Base-by-base conservation (phyloP, 2,797 vertebrate species). In the Typhlichthys subterraneus region DNA sequence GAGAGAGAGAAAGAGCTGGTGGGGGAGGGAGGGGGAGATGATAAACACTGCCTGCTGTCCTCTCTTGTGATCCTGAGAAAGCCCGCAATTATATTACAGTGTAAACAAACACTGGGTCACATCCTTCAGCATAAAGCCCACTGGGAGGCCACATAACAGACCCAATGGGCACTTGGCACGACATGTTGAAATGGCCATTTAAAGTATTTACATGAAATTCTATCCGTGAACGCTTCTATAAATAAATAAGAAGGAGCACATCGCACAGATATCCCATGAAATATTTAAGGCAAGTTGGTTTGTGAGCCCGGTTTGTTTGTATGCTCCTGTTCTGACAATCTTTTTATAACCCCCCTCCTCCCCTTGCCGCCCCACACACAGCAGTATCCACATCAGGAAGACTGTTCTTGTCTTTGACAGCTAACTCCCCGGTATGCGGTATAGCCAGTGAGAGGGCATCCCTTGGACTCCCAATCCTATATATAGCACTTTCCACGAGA, bases 401-500 rank as follows among this genome's bases (percentile, higher is more conserved):
- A 91, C 92, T 89, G 89, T 91, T 81, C 91, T 91, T 87, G 90
- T 93, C 83, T 92, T 89, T 89, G 85, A 92, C 92, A 93, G 93
- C 90, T 91, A 88, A 84, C 83, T 90, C 86, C 81, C 92, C 91
- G 94, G 95, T 95, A 95, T 91, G 93, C 93, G 92, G 94, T 94
- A 95, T 95, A 94, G 92, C 86, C 73, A 78, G 90, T 70, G 89
- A 94, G 89, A 60, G 85, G 90, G 90, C 90, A 92, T 91, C 93
- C 93, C 91, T 89, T 87, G 87, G 82, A 77, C 84, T 83, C 57
- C 46, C 38, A 49, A 63, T 65, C 79, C 95, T 96, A 96, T 94
- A 95, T 95, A 95, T 95, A 95, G 93, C 87, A 42, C 5, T 90
- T 85, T 93, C 94, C 94, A 94, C 91, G 92, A 94, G 94, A 90